Evolutionary conservation across 2,797 vertebrate genomes (phyloP).

Genomic region (Caiman crocodilus): DNA sequence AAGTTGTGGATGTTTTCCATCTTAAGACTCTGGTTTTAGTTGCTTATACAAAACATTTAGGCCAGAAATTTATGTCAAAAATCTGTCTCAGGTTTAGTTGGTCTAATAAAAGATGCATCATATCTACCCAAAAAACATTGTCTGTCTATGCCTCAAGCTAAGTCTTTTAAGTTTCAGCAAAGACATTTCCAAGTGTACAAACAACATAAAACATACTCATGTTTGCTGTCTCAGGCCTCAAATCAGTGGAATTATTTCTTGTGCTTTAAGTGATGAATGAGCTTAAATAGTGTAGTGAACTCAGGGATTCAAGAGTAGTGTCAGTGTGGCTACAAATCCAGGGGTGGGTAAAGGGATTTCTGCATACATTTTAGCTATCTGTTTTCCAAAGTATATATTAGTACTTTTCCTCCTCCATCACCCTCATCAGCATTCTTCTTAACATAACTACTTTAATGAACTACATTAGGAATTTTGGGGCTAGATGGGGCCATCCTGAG

Average conservation of each 20-base stretch:
- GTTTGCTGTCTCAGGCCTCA: not conserved
- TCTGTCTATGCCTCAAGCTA: not conserved
- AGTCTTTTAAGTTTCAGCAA: not conserved
- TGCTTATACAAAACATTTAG: not conserved
- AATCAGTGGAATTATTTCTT: not conserved
- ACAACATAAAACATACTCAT: not conserved
- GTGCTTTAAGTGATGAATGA: not conserved
- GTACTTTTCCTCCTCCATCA: not conserved
- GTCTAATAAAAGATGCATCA: not conserved
- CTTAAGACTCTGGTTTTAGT: not conserved
- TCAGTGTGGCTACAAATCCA: not conserved
- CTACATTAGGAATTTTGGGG: not conserved
- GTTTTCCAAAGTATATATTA: too few species aligned
- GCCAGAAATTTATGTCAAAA: not conserved
- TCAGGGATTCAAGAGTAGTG: not conserved
- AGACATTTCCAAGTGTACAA: too few species aligned
- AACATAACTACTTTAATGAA: accelerated
- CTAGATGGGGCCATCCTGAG: not conserved
- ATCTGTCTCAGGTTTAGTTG: not conserved
- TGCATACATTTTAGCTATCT: not conserved
- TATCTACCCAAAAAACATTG: not conserved
- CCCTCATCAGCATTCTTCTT: not conserved
- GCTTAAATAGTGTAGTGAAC: not conserved
- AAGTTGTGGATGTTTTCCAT: not conserved
- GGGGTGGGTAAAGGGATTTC: not conserved